Conservation (phyloP, 2,113 vertebrate genomes). For the Argyrosomus japonicus region DNA sequence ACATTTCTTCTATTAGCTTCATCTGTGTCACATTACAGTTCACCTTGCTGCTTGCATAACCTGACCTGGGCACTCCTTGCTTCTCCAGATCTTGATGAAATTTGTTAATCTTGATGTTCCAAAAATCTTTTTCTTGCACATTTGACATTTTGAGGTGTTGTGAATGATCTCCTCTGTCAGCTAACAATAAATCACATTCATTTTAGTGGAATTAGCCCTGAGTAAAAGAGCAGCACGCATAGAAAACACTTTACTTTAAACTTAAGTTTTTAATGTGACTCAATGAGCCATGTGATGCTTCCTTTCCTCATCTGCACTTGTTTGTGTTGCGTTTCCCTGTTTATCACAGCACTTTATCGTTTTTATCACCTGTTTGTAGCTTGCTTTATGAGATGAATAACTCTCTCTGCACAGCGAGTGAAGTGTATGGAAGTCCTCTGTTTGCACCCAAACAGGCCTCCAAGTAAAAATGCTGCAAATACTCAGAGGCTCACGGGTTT, state of each 20-base stretch:
- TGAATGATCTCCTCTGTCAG: neutral
- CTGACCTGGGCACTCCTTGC: neutral
- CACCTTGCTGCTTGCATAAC: neutral
- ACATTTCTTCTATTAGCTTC: neutral
- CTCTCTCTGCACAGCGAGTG: neutral
- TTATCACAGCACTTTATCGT: neutral
- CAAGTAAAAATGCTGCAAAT: slow-evolving; percentile 26
- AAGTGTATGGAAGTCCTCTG: neutral
- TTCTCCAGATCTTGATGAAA: neutral
- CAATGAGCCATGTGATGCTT: neutral
- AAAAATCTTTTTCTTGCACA: neutral
- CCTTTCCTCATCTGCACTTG: neutral
- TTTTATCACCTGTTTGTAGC: neutral
- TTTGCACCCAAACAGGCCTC: slow-evolving; percentile 10
- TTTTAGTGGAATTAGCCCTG: neutral
- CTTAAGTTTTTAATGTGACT: neutral
- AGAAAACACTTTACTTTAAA: neutral
- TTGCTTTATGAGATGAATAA: neutral
- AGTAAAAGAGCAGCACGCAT: neutral
- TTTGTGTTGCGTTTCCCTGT: neutral
- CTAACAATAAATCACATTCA: neutral
- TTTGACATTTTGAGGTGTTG: neutral
- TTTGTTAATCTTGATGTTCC: neutral
- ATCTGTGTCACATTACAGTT: neutral
- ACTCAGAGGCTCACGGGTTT: slow-evolving; percentile 48